Evolutionary conservation across 2,113 vertebrate species (phyloP).

Genomic region (Aegithalos caudatus): DNA sequence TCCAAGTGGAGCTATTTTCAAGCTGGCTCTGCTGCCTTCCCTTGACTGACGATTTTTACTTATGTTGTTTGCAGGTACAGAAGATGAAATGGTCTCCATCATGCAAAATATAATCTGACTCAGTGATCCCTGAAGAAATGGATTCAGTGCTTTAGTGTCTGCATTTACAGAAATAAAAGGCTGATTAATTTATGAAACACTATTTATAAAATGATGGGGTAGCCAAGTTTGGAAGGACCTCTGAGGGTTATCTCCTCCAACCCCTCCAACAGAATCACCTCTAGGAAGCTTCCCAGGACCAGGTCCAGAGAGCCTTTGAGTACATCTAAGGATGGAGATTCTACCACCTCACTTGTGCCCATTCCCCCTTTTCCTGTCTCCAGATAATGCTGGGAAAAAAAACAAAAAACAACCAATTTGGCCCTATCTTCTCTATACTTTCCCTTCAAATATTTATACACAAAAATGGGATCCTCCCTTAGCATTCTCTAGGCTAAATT

Average conservation of each 20-base stretch:
- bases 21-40: not conserved
- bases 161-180: not conserved
- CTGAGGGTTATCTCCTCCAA: not conserved
- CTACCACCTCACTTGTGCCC: not conserved
- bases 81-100: not conserved
- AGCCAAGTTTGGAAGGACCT: not conserved
- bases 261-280: not conserved
- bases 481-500: not conserved
- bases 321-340: not conserved
- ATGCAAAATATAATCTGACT: not conserved
- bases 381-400: not conserved
- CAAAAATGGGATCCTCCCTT: not conserved
- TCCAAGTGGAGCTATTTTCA: not conserved
- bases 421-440: not conserved
- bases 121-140: not conserved
- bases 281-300: not conserved
- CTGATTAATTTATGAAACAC: not conserved
- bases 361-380: not conserved
- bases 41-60: not conserved
- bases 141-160: not conserved
- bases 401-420: no score
- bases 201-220: not conserved
- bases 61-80: not conserved
- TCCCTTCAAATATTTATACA: not conserved
- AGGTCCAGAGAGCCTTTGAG: accelerated